Percentiles rank a stretch among this genome's conserved stretches.
Conservation (phyloP, 1,140 invertebrate species). For the Euwallacea fornicatus region DNA sequence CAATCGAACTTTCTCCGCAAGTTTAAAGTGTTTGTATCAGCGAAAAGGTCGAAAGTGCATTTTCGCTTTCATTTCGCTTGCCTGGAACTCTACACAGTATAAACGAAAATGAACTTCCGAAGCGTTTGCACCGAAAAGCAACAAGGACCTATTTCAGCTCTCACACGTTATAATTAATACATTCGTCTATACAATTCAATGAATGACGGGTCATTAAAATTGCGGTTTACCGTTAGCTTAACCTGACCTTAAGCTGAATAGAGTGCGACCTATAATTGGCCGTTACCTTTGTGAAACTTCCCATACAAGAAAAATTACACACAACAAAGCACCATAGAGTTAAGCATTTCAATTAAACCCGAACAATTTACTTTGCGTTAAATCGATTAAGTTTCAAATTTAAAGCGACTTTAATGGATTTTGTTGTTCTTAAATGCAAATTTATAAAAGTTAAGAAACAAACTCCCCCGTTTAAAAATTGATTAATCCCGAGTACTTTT, state of each 20-base stretch:
- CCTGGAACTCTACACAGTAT: too few relatives aligned
- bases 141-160: too few relatives aligned
- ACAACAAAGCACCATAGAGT: not conserved
- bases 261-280: not conserved
- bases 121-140: too few relatives aligned
- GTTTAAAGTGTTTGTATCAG: too few relatives aligned
- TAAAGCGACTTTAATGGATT: not conserved
- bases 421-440: not conserved
- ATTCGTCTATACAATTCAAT: not conserved
- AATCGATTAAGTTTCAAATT: not conserved
- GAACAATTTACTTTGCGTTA: not conserved
- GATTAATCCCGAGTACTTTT: not conserved
- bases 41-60: too few relatives aligned
- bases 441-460: not conserved
- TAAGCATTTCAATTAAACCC: not conserved
- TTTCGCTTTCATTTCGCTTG: too few relatives aligned
- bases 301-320: not conserved
- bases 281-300: not conserved
- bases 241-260: conserved; percentile 5
- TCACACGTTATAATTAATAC: too few relatives aligned
- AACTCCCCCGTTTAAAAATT: not conserved
- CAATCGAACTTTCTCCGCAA: too few relatives aligned
- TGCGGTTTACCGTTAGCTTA: conserved; percentile 4
- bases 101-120: too few relatives aligned
- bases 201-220: not conserved